Percentiles rank a stretch among this genome's conserved stretches.
Evolutionary conservation across 2,113 vertebrate species (phyloP).

Genomic region (Sigmodon hispidus): DNA sequence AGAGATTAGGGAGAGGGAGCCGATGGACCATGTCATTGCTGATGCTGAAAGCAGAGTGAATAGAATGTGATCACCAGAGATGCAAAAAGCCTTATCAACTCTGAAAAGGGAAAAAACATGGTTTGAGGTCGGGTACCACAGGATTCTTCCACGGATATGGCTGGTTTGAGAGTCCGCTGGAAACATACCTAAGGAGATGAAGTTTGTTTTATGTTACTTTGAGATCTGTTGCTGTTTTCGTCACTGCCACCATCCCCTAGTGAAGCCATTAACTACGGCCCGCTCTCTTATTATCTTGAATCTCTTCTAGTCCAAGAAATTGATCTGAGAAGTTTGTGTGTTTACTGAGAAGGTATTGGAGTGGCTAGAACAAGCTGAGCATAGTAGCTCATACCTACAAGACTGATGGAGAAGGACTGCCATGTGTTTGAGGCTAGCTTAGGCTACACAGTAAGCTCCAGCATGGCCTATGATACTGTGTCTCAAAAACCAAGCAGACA

Average conservation of each 20-base stretch:
- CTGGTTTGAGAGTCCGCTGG: conserved; percentile 11
- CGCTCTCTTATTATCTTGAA: background rate
- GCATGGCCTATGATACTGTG: background rate
- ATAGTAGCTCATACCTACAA: background rate
- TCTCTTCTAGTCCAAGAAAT: conserved; percentile 43
- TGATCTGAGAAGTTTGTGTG: background rate
- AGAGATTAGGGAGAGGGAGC: conserved; percentile 3
- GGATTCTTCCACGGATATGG: background rate
- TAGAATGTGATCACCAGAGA: background rate
- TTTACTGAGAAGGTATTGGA: conserved; percentile 39
- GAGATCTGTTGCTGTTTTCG: background rate
- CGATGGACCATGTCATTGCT: background rate
- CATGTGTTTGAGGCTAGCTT: background rate
- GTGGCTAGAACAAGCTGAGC: background rate
- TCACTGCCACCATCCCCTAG: background rate
- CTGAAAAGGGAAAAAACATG: conserved; percentile 37
- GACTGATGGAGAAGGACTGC: background rate
- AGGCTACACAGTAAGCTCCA: background rate
- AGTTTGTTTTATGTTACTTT: background rate
- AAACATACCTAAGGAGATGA: background rate
- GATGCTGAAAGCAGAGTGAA: conserved; percentile 10
- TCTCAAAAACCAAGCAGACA: background rate
- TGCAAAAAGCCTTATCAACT: background rate
- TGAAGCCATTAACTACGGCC: background rate
- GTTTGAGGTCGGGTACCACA: background rate